Evolutionary conservation across 2,113 vertebrate genomes (phyloP), one percentile per base, ranked within the genome.

Genomic region (Poeciliopsis occidentalis): DNA sequence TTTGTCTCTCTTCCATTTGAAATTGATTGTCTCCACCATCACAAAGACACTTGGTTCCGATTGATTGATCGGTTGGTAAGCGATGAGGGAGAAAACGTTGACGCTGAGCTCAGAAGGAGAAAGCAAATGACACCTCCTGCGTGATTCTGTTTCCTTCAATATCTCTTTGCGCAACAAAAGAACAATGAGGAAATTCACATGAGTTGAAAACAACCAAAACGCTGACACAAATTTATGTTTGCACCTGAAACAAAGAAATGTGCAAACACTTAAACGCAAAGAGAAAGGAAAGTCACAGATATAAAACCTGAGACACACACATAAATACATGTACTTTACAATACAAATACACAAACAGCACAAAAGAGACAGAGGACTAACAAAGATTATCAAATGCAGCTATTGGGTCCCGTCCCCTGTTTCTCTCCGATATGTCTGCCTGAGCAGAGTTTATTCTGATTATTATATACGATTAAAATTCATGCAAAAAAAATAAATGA

Each of bases 1-100:
- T 87, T 89, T 85, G 87, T 91, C 89, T 92, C 86, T 91, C 85
- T 87, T 91, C 89, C 89, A 91, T 92, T 91, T 92, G 93, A 94
- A 94, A 95, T 93, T 95, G 94, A 95, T 95, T 95, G 95, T 95
- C 95, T 94, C 93, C 92, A 95, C 92, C 91, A 95, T 94, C 94
- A 95, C 94, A 95, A 95, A 95, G 95, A 95, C 94, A 95, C 95
- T 94, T 95, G 93, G 90, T 93, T 95, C 91, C 92, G 93, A 95
- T 95, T 95, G 89, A 92, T 91, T 85, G 90, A 19, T 47, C 44
- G 44, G 44, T 47, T n/a, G 24, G 87, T 89, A 88, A 87, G 82
- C 87, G 91, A 92, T 91, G 89, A 93, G 89, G 92, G 92, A 92
- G 92, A 92, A 85, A 87, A 92, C 85, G 89, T 88, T 31, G 65